Evolutionary conservation across 2,113 vertebrate species (phyloP).

Genomic region (Phaethornis superciliosus): DNA sequence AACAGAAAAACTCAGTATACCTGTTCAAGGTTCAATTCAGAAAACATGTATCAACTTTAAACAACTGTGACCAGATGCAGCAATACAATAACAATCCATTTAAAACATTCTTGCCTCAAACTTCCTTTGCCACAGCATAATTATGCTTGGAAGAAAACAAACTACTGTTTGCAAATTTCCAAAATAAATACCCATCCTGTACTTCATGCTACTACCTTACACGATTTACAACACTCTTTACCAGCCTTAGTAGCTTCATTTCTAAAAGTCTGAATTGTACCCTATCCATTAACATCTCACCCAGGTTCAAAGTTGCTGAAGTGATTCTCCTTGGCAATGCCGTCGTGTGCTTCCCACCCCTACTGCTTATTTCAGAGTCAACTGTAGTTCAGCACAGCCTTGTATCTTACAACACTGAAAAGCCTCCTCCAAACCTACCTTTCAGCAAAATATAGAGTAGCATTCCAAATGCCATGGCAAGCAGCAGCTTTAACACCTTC

Average conservation of each 20-base stretch:
- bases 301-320: neutral
- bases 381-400: neutral
- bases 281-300: neutral
- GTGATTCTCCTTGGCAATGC: neutral
- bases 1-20: conserved; percentile 45
- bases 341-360: neutral
- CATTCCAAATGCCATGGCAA: conserved; percentile 71
- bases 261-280: neutral
- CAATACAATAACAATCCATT: neutral
- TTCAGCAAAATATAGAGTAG: conserved; percentile 72
- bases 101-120: neutral
- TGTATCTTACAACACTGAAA: neutral
- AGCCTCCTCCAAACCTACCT: conserved; percentile 62
- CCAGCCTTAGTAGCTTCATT: neutral
- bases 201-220: neutral
- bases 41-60: neutral
- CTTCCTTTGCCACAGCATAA: neutral
- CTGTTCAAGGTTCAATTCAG: neutral
- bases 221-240: neutral
- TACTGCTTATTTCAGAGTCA: neutral
- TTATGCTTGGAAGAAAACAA: neutral
- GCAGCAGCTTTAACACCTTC: conserved; percentile 34
- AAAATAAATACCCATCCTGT: neutral
- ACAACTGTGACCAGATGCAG: neutral
- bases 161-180: neutral